Percentiles rank a stretch among this genome's conserved stretches.
phyloP scores from a whole-genome alignment of 1,140 invertebrate genomes.

The Dendrolimus punctatus region DNA sequence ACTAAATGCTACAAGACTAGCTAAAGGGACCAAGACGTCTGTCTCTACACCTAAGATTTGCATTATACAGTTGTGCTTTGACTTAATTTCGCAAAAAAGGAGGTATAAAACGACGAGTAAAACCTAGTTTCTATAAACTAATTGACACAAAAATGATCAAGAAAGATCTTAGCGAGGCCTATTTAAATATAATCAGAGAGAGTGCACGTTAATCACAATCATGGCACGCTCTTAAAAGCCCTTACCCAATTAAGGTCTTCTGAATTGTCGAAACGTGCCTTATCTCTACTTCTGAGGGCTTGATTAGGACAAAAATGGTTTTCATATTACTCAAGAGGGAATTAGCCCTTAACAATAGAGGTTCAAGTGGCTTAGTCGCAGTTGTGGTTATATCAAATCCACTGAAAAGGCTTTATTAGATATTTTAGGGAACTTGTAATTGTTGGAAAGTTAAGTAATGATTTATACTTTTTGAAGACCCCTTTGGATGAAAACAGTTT shows the following conservation, averaged over 20 bases:
- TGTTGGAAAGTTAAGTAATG: not conserved
- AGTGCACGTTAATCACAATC: slow-evolving; percentile 9
- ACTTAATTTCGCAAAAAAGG: no score
- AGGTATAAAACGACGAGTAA: no score
- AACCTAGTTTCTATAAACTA: no score
- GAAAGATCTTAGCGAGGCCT: slow-evolving; percentile 2
- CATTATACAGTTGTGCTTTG: no score
- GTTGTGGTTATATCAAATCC: not conserved
- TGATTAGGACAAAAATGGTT: slow-evolving; percentile 21
- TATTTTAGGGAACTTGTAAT: no score
- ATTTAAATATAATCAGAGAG: slow-evolving; percentile 1
- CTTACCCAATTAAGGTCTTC: slow-evolving; percentile 14
- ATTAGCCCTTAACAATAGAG: not conserved
- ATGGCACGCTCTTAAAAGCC: slow-evolving; percentile 5
- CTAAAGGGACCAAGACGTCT: no score
- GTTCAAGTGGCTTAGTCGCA: slow-evolving; percentile 3
- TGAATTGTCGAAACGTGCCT: slow-evolving; percentile 26
- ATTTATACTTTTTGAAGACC: not conserved
- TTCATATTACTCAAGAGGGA: slow-evolving; percentile 9
- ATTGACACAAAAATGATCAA: slow-evolving; percentile 1
- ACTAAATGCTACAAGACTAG: no score
- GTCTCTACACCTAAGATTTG: no score
- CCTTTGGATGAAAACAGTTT: not conserved
- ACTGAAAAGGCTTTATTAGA: not conserved
- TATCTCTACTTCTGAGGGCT: slow-evolving; percentile 19